Evolutionary conservation across 35 echinoderm and acorn worm species (phyloP).

Genomic region (Apostichopus japonicus): DNA sequence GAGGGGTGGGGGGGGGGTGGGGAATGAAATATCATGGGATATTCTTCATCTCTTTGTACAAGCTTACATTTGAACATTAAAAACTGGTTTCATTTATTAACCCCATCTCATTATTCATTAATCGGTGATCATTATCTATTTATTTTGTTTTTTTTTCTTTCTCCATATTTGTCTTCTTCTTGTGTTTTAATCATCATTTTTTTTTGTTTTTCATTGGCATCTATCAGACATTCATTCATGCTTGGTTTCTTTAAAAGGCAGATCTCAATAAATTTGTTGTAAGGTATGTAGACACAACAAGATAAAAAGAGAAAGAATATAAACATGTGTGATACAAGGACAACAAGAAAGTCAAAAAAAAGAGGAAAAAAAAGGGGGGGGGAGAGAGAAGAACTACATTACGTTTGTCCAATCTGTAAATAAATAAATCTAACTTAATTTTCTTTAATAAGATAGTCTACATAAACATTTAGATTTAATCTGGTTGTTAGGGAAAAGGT

Average conservation of each 20-base stretch:
- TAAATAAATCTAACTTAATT: slow-evolving; percentile 40
- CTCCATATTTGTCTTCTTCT: neutral
- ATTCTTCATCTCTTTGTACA: no score
- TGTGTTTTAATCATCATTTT: neutral
- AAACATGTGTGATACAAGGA: no score
- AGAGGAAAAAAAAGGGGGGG: accelerated
- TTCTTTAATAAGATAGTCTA: slow-evolving; percentile 11
- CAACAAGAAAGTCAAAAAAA: neutral
- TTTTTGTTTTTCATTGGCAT: slow-evolving; percentile 2
- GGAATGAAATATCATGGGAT: no score
- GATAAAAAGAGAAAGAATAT: neutral
- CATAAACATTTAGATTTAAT: neutral
- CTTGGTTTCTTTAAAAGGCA: slow-evolving; percentile 42
- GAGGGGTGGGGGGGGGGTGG: no score
- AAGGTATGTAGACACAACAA: neutral
- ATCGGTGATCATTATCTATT: neutral
- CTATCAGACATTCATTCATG: neutral
- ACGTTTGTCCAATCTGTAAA: slow-evolving; percentile 44
- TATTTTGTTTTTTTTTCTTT: neutral
- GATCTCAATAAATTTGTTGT: neutral
- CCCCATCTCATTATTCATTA: slow-evolving; percentile 10
- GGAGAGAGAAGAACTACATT: neutral
- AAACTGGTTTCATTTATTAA: neutral
- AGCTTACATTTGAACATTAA: neutral
- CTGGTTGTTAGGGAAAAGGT: neutral